Percentiles rank a stretch among this genome's conserved stretches.
phyloP scores from a whole-genome alignment of 2,888 invertebrate genomes.

The Mythimna pallens region DNA sequence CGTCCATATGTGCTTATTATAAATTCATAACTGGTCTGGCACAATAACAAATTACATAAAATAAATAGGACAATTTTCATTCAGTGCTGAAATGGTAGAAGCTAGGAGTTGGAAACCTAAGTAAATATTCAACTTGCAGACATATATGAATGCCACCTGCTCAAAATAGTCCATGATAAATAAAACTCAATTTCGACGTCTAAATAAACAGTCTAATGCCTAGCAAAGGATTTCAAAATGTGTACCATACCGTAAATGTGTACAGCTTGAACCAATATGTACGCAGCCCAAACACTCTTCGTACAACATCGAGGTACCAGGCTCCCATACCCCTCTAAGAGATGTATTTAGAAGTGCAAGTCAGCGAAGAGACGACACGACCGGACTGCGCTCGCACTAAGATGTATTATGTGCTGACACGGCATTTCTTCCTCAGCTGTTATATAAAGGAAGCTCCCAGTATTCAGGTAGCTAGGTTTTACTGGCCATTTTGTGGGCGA shows the following conservation, averaged over 20 bases:
- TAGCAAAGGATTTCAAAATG: constrained; percentile 37
- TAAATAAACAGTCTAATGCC: constrained; percentile 22
- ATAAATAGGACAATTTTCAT: background rate
- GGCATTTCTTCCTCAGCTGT: constrained; percentile 44
- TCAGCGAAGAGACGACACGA: constrained; percentile 56
- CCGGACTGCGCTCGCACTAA: constrained; percentile 58
- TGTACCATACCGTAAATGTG: constrained; percentile 1
- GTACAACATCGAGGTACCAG: constrained; percentile 40
- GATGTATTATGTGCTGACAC: constrained; percentile 60
- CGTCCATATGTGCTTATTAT: background rate
- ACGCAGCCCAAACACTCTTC: constrained; percentile 29
- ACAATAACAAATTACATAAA: background rate
- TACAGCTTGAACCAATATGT: constrained; percentile 35
- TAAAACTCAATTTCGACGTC: constrained; percentile 8
- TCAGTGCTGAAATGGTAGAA: background rate
- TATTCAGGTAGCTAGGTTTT: constrained; percentile 58
- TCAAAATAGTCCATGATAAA: constrained; percentile 23
- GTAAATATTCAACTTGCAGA: background rate
- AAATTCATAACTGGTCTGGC: background rate
- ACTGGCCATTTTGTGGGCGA: constrained; percentile 50
- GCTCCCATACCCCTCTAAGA: constrained; percentile 43
- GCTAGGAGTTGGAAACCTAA: background rate
- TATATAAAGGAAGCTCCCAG: constrained; percentile 41
- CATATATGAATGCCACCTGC: constrained; percentile 3
- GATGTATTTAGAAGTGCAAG: constrained; percentile 61